Base-by-base conservation (phyloP, 2,888 invertebrate genomes). In the Dromius quadrimaculatus region DNA sequence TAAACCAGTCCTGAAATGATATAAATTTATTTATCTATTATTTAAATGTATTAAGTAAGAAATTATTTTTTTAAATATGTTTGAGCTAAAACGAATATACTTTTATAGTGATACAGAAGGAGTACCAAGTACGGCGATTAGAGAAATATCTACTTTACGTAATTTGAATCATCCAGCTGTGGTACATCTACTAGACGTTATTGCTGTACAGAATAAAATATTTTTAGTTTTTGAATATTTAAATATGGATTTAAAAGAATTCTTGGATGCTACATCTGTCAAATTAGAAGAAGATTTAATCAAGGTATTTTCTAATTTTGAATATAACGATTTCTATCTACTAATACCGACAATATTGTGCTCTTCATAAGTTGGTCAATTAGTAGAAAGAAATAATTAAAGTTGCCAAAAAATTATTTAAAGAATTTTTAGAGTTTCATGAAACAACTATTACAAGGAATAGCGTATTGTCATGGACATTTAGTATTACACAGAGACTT, bases 201-300 rank as follows among this genome's bases (percentile, higher is more conserved):
- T 97, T 71, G 92, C 93, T 76, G 89, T 91, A 15, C 92, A 93
- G 75, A 89, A 88, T 75, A 94, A 94, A 79, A 85, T 98, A 2
- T 97, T 94, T 80, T 87, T 98, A 74, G 95, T 98, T 28, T 98
- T 98, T 83, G 97, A 98, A 84, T 97, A 92, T 81, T 86, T 98
- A 64, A 91, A 94, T 80, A 92, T 95, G 88, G 98, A 98, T 83
- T 85, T 98, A 50, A 97, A 97, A 83, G 92, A 93, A 75, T 89
- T 94, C 73, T 87, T 96, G 85, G 95, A 97, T 79, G 84, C 87
- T 72, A 83, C 86, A 43, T 88, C 88, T 77, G 85, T 86, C 1
- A 86, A 88, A 3, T 83, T 92, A 61, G 86, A 86, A 23, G 83
- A 86, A 36, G 85, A 87, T 72, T 83, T 93, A 22, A 87, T 92